Evolutionary conservation across 2,888 invertebrate genomes (phyloP).

Genomic region (Mactromeris polynyma): DNA sequence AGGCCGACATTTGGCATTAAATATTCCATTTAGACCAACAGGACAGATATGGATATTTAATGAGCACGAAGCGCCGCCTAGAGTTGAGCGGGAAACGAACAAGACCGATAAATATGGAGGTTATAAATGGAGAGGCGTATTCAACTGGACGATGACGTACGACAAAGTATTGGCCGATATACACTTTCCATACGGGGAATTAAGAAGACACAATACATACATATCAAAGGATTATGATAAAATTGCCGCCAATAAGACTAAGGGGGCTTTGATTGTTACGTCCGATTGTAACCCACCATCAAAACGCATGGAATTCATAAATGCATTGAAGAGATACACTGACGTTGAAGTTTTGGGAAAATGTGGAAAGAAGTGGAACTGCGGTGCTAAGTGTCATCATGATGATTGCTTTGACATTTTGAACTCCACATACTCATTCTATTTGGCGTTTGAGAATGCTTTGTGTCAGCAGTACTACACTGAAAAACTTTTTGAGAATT

Average conservation of each 20-base stretch:
- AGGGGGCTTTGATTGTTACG: neutral
- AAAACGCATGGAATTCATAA: neutral
- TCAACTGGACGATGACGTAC: conserved; percentile 21
- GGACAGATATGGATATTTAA: conserved; percentile 15
- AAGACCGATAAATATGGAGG: neutral
- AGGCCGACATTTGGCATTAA: neutral
- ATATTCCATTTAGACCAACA: neutral
- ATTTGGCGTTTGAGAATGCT: conserved; percentile 19
- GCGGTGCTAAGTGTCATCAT: neutral
- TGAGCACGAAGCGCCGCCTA: neutral
- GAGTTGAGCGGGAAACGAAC: neutral
- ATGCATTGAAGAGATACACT: neutral
- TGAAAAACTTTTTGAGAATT: conserved; percentile 59
- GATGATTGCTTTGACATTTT: conserved; percentile 31
- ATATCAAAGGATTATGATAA: neutral
- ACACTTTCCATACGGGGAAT: neutral
- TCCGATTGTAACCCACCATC: neutral
- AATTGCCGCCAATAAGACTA: neutral
- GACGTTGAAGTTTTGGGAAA: neutral
- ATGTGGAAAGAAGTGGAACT: conserved; percentile 2
- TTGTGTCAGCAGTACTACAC: conserved; percentile 52
- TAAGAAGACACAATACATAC: neutral
- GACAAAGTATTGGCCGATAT: neutral
- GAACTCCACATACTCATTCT: neutral
- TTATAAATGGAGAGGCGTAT: neutral